Base-by-base conservation (phyloP, 2,797 vertebrate genomes). In the Saxicola maurus region DNA sequence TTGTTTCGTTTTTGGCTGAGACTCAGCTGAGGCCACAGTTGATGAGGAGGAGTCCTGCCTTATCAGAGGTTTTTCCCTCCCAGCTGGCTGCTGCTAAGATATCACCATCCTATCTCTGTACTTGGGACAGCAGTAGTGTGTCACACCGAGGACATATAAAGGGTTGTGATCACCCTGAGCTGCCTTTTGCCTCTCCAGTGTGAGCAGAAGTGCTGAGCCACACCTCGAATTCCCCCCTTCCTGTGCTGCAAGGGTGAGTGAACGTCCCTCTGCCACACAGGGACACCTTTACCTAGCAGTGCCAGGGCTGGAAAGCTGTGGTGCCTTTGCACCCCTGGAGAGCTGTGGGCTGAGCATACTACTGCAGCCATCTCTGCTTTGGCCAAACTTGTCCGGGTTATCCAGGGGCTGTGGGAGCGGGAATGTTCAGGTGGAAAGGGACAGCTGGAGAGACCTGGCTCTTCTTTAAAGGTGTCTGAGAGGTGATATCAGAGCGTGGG, bases 401-500 rank as follows among this genome's bases (percentile, higher is more conserved):
- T 31, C 33, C 5, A 2, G 30, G 20, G 35, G 2, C 46, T 67
- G 67, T 0, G 17, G 10, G 11, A 40, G 81, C 23, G 23, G 37
- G 19, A 42, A 15, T 0, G 9, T 21, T 25, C 10, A 9, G 17
- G 5, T 31, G 30, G 30, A 11, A 18, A 24, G 18, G 8, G 15
- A 1, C 0, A 1, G 38, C 45, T 72, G 66, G 23, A 56, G 37
- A 9, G 9, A 25, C 24, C 59, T 53, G 38, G 12, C 11, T 68
- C 31, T 12, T 52, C 20, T 48, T 37, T 7, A 12, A 7, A 33
- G 48, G 19, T 20, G 4, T 12, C 10, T 12, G 55, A 49, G 46
- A 46, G 48, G 28, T 37, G 57, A 10, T 35, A 59, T 1, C 8
- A 1, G 28, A 56, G 43, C 0, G 0, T 24, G 23, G 31, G 13